A percentile compares a stretch with the other conserved stretches of the same genome.
Evolutionary conservation across 2,797 vertebrate genomes (phyloP).

Genomic region (Psittacula echo): DNA sequence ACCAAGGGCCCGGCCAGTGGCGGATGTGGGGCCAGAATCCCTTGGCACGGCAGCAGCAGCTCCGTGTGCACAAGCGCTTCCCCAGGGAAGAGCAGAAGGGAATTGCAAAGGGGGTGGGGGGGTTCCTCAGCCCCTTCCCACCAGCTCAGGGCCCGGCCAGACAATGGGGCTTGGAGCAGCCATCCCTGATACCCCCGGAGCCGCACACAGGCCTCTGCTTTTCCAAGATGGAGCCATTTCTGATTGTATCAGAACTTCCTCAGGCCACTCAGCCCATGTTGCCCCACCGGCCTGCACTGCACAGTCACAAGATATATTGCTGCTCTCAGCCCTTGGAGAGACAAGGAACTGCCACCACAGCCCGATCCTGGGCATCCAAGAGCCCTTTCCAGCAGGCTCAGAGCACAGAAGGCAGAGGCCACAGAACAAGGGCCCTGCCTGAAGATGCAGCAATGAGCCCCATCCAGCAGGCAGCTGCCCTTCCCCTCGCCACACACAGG

Average conservation of each 20-base stretch:
- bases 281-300: not conserved
- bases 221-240: not conserved
- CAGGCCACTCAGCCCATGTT: not conserved
- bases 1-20: fast-evolving
- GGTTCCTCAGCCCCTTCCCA: not conserved
- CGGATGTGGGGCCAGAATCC: too few species aligned
- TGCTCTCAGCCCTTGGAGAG: not conserved
- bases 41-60: fast-evolving
- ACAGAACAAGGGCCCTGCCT: not conserved
- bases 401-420: not conserved
- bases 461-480: not conserved
- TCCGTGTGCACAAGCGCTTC: not conserved
- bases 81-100: not conserved
- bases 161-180: not conserved
- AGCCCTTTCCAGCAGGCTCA: not conserved
- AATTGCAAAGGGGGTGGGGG: not conserved
- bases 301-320: fast-evolving
- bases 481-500: fast-evolving
- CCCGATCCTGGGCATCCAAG: not conserved
- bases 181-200: not conserved
- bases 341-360: fast-evolving
- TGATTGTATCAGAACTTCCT: not conserved
- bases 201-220: not conserved
- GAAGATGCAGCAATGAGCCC: not conserved
- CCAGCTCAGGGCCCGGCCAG: not conserved